A percentile compares a stretch with the other conserved stretches of the same genome.
Evolutionary conservation across 2,888 invertebrate species (phyloP).

Genomic region (Oxycera nigricornis): DNA sequence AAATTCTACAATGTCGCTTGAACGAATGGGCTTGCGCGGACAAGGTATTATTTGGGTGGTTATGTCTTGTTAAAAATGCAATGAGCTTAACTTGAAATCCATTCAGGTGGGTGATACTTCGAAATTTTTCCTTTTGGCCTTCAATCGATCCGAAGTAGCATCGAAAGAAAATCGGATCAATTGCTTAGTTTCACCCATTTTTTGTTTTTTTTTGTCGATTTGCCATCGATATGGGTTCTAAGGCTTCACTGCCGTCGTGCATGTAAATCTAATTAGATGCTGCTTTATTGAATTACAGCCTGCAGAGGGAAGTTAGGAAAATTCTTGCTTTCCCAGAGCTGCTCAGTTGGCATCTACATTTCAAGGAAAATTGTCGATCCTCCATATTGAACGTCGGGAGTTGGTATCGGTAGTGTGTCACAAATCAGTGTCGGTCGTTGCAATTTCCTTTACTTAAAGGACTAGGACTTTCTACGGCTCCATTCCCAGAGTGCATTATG

Average conservation of each 20-base stretch:
- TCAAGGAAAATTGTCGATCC: slow-evolving; percentile 2
- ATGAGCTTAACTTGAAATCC: no score
- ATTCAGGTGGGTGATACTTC: no score
- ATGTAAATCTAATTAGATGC: slow-evolving; percentile 41
- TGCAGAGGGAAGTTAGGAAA: not conserved
- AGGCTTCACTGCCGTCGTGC: slow-evolving; percentile 41
- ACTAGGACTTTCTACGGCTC: not conserved
- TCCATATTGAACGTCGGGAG: not conserved
- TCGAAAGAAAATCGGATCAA: slow-evolving; percentile 14
- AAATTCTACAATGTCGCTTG: no score
- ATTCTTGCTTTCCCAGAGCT: not conserved
- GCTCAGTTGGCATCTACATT: slow-evolving; percentile 14
- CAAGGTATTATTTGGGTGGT: no score
- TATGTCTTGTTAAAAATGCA: no score
- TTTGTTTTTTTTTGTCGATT: not conserved
- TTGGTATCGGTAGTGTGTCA: not conserved
- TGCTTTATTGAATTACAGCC: slow-evolving; percentile 44
- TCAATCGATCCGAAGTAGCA: slow-evolving; percentile 3
- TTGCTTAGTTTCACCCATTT: not conserved
- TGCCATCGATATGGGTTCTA: not conserved
- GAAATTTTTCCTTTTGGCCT: not conserved
- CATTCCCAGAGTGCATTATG: not conserved
- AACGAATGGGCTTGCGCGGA: no score
- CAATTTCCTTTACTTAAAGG: not conserved
- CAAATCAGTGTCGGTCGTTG: not conserved